phyloP scores from a whole-genome alignment of 2,888 invertebrate species.

The Camponotus fellah region DNA sequence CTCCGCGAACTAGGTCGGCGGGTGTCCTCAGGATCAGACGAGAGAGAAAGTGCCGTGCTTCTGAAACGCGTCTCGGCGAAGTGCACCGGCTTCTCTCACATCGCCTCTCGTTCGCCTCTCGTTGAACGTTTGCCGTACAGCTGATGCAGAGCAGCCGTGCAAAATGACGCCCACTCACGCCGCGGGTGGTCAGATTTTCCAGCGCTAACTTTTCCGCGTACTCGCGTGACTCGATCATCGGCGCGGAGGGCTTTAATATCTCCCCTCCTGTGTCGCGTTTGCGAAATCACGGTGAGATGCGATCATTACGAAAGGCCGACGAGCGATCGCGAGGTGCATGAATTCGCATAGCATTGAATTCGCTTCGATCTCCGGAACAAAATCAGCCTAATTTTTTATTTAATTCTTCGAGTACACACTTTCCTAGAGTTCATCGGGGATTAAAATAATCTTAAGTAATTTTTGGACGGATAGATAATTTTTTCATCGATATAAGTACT shows the following conservation, averaged over 20 bases:
- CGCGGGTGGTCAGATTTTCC: conserved; percentile 74
- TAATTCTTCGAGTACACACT: not conserved
- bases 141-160: conserved; percentile 30
- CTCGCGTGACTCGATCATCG: conserved; percentile 56
- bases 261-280: not conserved
- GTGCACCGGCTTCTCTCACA: conserved; percentile 65
- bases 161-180: conserved; percentile 69
- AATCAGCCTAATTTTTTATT: conserved; percentile 11
- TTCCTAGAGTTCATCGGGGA: too few species aligned
- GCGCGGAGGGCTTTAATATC: conserved; percentile 47
- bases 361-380: conserved; percentile 1
- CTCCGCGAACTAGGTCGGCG: conserved; percentile 74
- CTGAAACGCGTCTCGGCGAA: conserved; percentile 60
- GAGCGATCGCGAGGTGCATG: not conserved
- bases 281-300: conserved; percentile 39
- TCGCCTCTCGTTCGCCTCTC: conserved; percentile 68
- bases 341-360: not conserved
- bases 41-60: conserved; percentile 80
- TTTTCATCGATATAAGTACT: too few species aligned
- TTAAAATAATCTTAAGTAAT: too few species aligned
- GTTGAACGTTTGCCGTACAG: conserved; percentile 52
- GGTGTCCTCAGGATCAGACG: conserved; percentile 76
- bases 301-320: conserved; percentile 9
- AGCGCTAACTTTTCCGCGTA: conserved; percentile 57
- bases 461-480: too few species aligned